A percentile compares a stretch with the other conserved stretches of the same genome.
phyloP scores from a whole-genome alignment of 1,140 invertebrate genomes.

The Palaemon carinicauda region DNA sequence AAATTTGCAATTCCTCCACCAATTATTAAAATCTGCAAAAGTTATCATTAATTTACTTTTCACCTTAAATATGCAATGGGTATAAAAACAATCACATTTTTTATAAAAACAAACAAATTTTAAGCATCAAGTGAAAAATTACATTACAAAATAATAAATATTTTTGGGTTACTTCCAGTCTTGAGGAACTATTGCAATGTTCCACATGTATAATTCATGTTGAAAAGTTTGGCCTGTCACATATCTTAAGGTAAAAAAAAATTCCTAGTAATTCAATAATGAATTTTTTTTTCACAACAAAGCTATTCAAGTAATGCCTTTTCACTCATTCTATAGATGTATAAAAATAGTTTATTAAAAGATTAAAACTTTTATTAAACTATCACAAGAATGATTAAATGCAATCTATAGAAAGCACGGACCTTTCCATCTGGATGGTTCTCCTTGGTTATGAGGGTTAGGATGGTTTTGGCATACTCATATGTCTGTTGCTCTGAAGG shows the following conservation, averaged over 20 bases:
- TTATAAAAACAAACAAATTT: too few relatives aligned
- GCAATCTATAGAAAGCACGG: background rate
- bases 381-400: background rate
- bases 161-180: too few relatives aligned
- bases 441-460: conserved; percentile 94
- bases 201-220: too few relatives aligned
- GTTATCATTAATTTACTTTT: background rate
- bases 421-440: conserved; percentile 78
- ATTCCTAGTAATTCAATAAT: background rate
- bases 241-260: too few relatives aligned
- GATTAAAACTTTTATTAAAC: background rate
- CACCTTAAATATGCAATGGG: background rate
- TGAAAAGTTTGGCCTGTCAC: too few relatives aligned
- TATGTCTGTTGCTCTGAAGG: conserved; percentile 99
- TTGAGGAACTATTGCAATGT: too few relatives aligned
- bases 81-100: background rate
- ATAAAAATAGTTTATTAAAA: background rate
- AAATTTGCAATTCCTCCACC: conserved; percentile 99
- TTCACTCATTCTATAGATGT: too few relatives aligned
- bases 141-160: too few relatives aligned
- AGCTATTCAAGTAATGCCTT: background rate
- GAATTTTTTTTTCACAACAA: background rate
- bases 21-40: conserved; percentile 87
- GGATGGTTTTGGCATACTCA: conserved; percentile 98
- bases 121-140: too few relatives aligned